Conservation (phyloP, 2,797 vertebrate species). For the Trichosurus vulpecula region DNA sequence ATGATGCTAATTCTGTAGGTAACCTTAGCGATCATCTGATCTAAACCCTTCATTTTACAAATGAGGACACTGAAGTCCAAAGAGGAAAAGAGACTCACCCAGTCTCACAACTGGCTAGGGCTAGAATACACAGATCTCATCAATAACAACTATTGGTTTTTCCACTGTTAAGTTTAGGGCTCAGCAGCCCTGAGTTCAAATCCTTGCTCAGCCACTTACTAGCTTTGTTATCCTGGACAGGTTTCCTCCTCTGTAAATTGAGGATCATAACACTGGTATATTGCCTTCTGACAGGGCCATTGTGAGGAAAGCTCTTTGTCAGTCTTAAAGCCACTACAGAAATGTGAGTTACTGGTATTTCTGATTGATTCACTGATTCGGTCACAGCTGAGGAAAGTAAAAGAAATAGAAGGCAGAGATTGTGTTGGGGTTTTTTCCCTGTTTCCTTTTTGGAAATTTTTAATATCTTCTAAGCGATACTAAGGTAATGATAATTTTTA, state of each 20-base stretch:
- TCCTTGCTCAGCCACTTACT: neutral
- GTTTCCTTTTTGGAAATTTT: neutral
- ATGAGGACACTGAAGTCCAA: neutral
- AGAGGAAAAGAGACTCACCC: neutral
- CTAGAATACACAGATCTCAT: neutral
- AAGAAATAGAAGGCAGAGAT: neutral
- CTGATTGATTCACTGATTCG: neutral
- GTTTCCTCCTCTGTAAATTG: neutral
- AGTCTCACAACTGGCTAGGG: neutral
- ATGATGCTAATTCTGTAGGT: neutral
- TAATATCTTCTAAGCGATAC: constrained; percentile 9
- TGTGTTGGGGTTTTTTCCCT: neutral
- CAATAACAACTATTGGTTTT: neutral
- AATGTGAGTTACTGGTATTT: neutral
- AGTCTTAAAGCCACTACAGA: neutral
- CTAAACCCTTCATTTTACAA: neutral
- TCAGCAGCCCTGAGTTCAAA: neutral
- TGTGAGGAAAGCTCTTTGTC: neutral
- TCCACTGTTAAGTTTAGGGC: neutral
- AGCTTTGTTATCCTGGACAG: neutral
- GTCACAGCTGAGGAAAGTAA: neutral
- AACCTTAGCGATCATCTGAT: neutral
- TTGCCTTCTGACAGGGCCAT: neutral
- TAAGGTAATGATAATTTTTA: neutral
- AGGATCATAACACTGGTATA: neutral